Evolutionary conservation across 2,888 invertebrate species (phyloP).

Genomic region (Ommatoiulus sabulosus): DNA sequence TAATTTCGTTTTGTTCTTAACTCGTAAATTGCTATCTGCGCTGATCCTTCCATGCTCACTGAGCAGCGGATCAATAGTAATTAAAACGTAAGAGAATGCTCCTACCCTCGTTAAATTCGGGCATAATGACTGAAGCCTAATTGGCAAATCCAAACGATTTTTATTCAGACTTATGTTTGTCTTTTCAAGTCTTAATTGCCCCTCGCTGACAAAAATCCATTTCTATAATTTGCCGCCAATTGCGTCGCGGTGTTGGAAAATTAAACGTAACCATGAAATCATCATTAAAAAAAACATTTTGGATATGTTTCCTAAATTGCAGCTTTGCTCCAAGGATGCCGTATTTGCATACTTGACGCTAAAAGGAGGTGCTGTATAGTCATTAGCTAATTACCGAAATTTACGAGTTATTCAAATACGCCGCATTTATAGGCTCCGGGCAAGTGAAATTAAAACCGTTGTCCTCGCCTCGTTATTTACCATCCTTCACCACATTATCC

Average conservation of each 20-base stretch:
- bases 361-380: background rate
- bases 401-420: background rate
- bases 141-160: background rate
- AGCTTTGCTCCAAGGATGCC: too few relatives aligned
- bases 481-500: background rate
- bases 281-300: background rate
- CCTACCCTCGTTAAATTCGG: background rate
- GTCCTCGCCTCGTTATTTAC: too few relatives aligned
- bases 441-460: background rate
- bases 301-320: too few relatives aligned
- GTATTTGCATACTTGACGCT: background rate
- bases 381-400: slow-evolving; percentile 6
- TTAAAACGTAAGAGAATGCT: background rate
- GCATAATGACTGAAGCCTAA: slow-evolving; percentile 3
- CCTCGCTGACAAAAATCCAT: background rate
- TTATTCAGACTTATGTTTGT: background rate
- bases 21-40: background rate
- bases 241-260: background rate
- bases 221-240: too few relatives aligned
- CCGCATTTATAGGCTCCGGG: background rate
- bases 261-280: background rate
- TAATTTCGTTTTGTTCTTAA: background rate
- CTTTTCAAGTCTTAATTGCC: background rate
- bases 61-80: background rate
- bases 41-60: background rate